Evolutionary conservation across 2,797 vertebrate genomes (phyloP), one percentile per base, ranked within the genome.

Genomic region (Centropyge bicolor): DNA sequence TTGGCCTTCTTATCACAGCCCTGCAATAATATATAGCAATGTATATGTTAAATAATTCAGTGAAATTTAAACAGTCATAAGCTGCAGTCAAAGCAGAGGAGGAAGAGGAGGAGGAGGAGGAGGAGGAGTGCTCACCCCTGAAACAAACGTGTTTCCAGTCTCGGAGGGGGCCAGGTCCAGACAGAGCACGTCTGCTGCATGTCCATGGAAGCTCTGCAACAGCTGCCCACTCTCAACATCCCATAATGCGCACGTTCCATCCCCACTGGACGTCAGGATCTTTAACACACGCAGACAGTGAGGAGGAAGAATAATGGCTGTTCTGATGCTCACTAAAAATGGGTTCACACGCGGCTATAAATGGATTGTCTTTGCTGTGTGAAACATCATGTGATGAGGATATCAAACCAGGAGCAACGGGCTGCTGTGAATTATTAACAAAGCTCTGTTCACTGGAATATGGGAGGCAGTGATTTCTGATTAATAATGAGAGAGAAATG

Each of bases 171-270:
- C 98, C 66, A 99, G 93, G 88, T 99, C 98, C 91, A 99, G 86
- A 85, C 98, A 99, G 55, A 99, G 95, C 86, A 99, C 98, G 10
- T 99, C 98, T 12, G 98, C 98, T n/a, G 97, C 97, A 0, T 99
- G 98, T 38, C 98, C 98, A n/a, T 99, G 98, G 93, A 99, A 99
- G 88, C 98, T 99, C 96, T 99, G 98, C 77, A 99, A 93, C 89
- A 99, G 96, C 91, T 99, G 98, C 14, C 98, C 98, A 0, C 98
- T 99, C 92, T 99, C 98, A 17, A 99, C 98, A 31, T 99, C 98
- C 98, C 98, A 99, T 16, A 99, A 93, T 59, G 98, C 98, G 82
- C 98, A 99, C 0, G 98, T 99, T 36, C 98, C 98, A 17, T 99
- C 98, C 9, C 98, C 98, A 0, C 98, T 99, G 9, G 98, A 97